Percentiles rank a stretch among this genome's conserved stretches.
Evolutionary conservation across 2,113 vertebrate genomes (phyloP).

Genomic region (Geococcyx californianus): DNA sequence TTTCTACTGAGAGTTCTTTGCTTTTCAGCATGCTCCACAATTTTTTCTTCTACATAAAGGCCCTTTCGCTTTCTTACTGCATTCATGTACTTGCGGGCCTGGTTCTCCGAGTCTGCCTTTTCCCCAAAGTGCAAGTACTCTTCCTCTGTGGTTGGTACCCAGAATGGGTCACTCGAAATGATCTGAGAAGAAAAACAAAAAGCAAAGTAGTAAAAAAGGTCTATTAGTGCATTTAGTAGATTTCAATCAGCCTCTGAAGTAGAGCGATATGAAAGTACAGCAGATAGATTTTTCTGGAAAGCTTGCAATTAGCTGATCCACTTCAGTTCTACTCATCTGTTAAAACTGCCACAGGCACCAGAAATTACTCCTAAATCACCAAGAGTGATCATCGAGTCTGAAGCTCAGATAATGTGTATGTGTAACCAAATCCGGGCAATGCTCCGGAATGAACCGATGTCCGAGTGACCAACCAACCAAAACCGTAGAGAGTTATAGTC

Average conservation of each 20-base stretch:
- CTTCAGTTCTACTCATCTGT: not conserved
- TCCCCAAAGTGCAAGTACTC: conserved; percentile 98
- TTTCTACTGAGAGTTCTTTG: conserved; percentile 95
- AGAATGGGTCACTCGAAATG: conserved; percentile 90
- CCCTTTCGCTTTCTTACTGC: conserved; percentile 92
- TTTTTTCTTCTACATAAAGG: conserved; percentile 93
- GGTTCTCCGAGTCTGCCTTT: conserved; percentile 93
- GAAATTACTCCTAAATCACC: not conserved
- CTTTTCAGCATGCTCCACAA: conserved; percentile 94
- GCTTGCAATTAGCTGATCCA: not conserved
- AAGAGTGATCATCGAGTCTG: not conserved
- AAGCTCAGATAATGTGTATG: not conserved
- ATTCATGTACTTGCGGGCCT: conserved; percentile 94
- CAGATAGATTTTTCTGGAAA: not conserved
- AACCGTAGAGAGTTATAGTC: not conserved
- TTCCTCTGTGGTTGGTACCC: conserved; percentile 97
- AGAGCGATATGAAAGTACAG: not conserved
- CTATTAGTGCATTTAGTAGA: not conserved
- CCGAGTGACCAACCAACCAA: not conserved
- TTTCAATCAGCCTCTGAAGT: not conserved
- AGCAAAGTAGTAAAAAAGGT: not conserved
- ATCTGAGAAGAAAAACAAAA: conserved; percentile 71
- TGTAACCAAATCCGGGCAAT: not conserved
- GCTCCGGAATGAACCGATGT: not conserved
- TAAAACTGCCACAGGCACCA: not conserved